Evolutionary conservation across 2,113 vertebrate species (phyloP).

Genomic region (Leucosticte australis): DNA sequence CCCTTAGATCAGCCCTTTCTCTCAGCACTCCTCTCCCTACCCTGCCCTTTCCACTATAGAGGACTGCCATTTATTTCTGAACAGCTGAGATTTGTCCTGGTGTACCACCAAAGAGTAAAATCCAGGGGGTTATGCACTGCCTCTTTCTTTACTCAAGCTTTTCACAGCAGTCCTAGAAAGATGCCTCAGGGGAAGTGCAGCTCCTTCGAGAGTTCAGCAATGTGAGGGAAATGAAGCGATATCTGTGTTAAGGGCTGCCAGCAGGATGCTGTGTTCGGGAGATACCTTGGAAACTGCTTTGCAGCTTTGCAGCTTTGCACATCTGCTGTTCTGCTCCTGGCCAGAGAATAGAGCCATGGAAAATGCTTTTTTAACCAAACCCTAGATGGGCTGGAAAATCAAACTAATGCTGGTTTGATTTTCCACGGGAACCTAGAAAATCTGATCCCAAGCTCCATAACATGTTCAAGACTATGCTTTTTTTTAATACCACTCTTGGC

Average conservation of each 20-base stretch:
- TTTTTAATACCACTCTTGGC: conserved; percentile 21
- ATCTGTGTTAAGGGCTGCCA: neutral
- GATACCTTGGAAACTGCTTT: neutral
- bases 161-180: neutral
- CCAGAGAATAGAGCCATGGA: conserved; percentile 4
- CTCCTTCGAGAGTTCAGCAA: neutral
- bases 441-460: conserved; percentile 7
- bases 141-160: neutral
- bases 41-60: neutral
- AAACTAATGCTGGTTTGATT: conserved; percentile 40
- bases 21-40: neutral
- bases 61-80: neutral
- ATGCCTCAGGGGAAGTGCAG: neutral
- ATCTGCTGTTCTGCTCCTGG: conserved; percentile 25
- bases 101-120: neutral
- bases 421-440: conserved; percentile 44
- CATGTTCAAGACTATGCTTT: neutral
- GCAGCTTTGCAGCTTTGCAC: neutral
- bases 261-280: neutral
- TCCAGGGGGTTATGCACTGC: neutral
- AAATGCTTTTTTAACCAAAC: conserved; percentile 34
- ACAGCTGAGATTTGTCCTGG: neutral
- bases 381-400: conserved; percentile 42
- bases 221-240: neutral
- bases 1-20: neutral